Conservation (phyloP, 2,113 vertebrate species). For the Syrmaticus mikado region DNA sequence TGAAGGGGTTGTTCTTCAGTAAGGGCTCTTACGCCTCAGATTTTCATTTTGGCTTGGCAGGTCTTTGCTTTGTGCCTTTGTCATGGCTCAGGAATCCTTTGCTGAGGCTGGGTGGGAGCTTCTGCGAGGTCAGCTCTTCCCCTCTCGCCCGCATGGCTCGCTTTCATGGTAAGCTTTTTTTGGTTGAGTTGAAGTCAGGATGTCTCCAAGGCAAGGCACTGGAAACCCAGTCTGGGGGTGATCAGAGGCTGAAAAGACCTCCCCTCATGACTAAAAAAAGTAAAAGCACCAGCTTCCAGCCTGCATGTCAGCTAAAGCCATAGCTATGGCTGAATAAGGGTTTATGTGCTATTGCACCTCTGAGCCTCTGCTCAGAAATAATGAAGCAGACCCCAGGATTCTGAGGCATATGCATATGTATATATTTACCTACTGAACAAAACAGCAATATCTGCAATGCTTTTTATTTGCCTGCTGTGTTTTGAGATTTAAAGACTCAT, state of each 20-base stretch:
- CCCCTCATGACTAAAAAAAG: not conserved
- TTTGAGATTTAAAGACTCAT: conserved; percentile 30
- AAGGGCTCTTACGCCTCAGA: not conserved
- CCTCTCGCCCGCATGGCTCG: not conserved
- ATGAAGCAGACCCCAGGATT: conserved; percentile 13
- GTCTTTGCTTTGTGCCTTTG: not conserved
- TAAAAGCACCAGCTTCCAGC: not conserved
- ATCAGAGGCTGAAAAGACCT: not conserved
- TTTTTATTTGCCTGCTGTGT: conserved; percentile 57
- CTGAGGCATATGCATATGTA: conserved; percentile 16
- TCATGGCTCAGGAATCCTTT: fast-evolving
- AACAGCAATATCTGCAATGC: conserved; percentile 29
- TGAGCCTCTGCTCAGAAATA: conserved; percentile 23
- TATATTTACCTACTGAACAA: conserved; percentile 55
- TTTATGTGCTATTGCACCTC: not conserved
- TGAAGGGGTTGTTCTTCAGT: not conserved
- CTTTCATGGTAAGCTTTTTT: not conserved
- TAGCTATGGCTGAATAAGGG: not conserved
- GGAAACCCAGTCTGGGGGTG: not conserved
- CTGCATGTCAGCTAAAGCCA: not conserved
- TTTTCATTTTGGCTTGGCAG: not conserved
- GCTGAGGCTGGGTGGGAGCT: not conserved
- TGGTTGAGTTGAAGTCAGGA: not conserved
- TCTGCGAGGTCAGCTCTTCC: not conserved
- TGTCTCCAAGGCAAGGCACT: not conserved